Conservation (phyloP, 2,888 invertebrate species). For the Dicyrtoma fusca region DNA sequence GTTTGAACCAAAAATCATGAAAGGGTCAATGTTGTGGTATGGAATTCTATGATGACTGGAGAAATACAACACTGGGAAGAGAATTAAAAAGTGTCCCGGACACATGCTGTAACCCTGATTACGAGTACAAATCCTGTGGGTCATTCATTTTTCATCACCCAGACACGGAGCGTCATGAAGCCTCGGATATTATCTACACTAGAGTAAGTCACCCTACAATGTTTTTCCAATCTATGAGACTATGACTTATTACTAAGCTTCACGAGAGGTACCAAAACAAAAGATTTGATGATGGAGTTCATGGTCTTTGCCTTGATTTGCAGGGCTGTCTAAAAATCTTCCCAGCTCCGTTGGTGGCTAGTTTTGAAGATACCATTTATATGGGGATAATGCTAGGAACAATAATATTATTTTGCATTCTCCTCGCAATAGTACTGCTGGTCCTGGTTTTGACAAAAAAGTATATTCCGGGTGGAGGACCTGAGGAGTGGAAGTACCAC, state of each 20-base stretch:
- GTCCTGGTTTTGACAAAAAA: constrained; percentile 2
- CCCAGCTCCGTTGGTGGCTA: constrained; percentile 14
- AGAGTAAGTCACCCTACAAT: neutral
- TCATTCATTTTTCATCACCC: constrained; percentile 25
- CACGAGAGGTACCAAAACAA: too few relatives aligned
- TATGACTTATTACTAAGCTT: too few relatives aligned
- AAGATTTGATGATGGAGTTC: neutral
- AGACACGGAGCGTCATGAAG: constrained; percentile 26
- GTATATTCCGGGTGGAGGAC: constrained; percentile 18
- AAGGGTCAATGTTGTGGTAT: constrained; percentile 49
- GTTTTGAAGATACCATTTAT: constrained; percentile 21
- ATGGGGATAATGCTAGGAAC: constrained; percentile 12
- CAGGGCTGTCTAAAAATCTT: constrained; percentile 27
- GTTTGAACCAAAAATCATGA: too few relatives aligned
- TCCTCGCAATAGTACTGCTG: constrained; percentile 12
- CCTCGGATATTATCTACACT: constrained; percentile 15
- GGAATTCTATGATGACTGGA: constrained; percentile 44
- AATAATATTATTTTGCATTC: constrained; percentile 22
- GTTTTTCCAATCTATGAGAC: too few relatives aligned
- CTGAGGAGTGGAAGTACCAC: neutral
- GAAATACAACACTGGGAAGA: constrained; percentile 34
- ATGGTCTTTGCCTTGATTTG: neutral
- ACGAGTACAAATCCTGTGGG: constrained; percentile 18
- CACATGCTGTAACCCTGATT: constrained; percentile 9
- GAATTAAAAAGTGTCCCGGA: constrained; percentile 40